A percentile compares a stretch with the other conserved stretches of the same genome.
Evolutionary conservation across 2,888 invertebrate species (phyloP).

Genomic region (Hydraecia micacea): DNA sequence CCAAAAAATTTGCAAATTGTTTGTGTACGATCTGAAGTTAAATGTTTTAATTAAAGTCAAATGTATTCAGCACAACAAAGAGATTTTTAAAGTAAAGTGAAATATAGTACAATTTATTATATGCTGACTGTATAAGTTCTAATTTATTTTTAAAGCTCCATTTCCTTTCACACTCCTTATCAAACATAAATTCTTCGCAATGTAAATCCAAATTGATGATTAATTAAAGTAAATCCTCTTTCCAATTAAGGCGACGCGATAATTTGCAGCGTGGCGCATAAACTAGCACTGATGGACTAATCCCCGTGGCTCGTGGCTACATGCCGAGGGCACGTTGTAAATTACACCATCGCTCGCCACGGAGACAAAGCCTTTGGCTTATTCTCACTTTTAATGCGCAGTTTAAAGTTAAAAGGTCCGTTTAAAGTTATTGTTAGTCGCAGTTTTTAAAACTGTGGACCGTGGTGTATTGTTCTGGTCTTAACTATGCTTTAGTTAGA

Average conservation of each 20-base stretch:
- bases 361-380: conserved; percentile 77
- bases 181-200: conserved; percentile 13
- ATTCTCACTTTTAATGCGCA: conserved; percentile 71
- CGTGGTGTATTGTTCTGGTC: conserved; percentile 15
- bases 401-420: conserved; percentile 30
- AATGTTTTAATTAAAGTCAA: neutral
- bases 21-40: neutral
- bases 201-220: conserved; percentile 62
- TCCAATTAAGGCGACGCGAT: conserved; percentile 81
- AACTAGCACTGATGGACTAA: conserved; percentile 82
- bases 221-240: conserved; percentile 76
- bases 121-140: neutral
- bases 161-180: neutral
- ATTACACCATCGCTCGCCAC: conserved; percentile 79
- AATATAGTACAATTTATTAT: neutral
- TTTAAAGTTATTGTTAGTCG: conserved; percentile 45
- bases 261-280: conserved; percentile 79
- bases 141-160: neutral
- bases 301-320: conserved; percentile 68
- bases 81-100: neutral
- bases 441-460: conserved; percentile 22
- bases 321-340: conserved; percentile 79
- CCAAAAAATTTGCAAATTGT: neutral
- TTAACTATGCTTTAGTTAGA: neutral
- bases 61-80: neutral